Percentiles rank a stretch among this genome's conserved stretches.
phyloP scores from a whole-genome alignment of 1,140 invertebrate genomes.

The Zeugodacus cucurbitae region DNA sequence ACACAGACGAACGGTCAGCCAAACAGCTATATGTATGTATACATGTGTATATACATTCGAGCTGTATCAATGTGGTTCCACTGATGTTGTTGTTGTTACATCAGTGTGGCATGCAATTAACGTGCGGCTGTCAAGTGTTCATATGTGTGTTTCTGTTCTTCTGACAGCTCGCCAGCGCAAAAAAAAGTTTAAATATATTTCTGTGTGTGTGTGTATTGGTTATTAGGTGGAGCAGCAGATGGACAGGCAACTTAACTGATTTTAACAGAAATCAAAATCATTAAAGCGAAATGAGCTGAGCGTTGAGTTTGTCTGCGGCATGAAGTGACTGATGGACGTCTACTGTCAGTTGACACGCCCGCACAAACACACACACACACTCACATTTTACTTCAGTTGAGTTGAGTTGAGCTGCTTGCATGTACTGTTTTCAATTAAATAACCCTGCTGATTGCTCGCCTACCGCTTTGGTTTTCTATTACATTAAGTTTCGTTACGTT shows the following conservation, averaged over 20 bases:
- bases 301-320: neutral
- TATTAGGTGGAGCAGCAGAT: neutral
- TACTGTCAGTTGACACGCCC: neutral
- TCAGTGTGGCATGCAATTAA: conserved; percentile 24
- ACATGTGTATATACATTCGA: too few species aligned
- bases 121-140: neutral
- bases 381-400: neutral
- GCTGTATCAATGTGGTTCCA: too few species aligned
- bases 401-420: neutral
- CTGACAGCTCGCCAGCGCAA: neutral
- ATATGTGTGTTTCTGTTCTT: neutral
- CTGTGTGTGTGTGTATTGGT: neutral
- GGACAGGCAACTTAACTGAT: conserved; percentile 13
- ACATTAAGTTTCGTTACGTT: neutral
- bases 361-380: neutral
- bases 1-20: neutral
- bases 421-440: neutral
- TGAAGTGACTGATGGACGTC: neutral
- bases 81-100: neutral
- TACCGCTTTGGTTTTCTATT: neutral
- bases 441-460: neutral
- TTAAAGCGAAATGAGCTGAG: conserved; percentile 24
- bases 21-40: neutral
- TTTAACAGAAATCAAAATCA: conserved; percentile 18
- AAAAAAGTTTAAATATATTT: neutral